A percentile compares a stretch with the other conserved stretches of the same genome.
Evolutionary conservation across 1,140 invertebrate species (phyloP).

Genomic region (Argopecten irradians): DNA sequence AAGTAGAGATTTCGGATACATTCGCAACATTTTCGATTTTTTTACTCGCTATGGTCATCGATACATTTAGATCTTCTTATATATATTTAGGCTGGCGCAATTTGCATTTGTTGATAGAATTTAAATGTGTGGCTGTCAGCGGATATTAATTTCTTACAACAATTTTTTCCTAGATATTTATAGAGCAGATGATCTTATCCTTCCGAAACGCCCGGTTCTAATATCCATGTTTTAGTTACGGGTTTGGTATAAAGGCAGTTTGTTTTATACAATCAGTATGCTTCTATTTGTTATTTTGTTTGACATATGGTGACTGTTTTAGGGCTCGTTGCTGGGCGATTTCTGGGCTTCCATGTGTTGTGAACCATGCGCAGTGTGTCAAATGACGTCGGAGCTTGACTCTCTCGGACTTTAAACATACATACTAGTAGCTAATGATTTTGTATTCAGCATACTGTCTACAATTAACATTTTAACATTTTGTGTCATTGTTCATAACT

Average conservation of each 20-base stretch:
- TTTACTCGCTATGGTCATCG: too few relatives aligned
- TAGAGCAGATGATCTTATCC: neutral
- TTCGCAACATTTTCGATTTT: too few relatives aligned
- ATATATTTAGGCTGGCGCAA: too few relatives aligned
- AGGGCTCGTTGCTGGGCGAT: conserved; percentile 62
- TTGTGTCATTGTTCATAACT: neutral
- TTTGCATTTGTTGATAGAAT: too few relatives aligned
- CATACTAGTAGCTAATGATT: neutral
- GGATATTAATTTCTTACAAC: neutral
- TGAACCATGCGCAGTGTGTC: conserved; percentile 65
- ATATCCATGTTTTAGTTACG: neutral
- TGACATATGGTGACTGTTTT: conserved; percentile 33
- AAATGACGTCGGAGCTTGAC: conserved; percentile 64
- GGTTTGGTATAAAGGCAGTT: neutral
- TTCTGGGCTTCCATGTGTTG: conserved; percentile 65
- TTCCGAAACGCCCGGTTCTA: neutral
- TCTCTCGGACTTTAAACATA: conserved; percentile 47
- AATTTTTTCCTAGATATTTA: neutral
- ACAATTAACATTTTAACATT: too few relatives aligned
- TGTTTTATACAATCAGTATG: too few relatives aligned
- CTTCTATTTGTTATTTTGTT: neutral
- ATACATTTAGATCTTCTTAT: too few relatives aligned
- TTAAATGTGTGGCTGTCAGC: too few relatives aligned
- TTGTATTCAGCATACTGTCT: neutral
- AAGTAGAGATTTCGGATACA: neutral